phyloP scores from a whole-genome alignment of 64 coral and sea anemone species.

The Montipora sp. region DNA sequence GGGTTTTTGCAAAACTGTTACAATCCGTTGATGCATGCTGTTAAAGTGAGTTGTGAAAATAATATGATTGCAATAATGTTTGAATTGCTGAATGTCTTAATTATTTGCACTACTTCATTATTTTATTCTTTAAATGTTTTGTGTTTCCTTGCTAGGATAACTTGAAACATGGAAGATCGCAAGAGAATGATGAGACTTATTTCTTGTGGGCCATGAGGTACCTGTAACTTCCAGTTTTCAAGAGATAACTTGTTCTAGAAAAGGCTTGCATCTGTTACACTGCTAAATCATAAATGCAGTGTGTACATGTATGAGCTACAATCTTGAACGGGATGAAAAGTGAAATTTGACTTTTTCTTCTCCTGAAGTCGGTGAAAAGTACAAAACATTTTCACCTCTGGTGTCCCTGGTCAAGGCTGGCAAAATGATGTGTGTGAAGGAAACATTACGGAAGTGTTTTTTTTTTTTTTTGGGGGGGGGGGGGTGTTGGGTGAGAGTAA shows the following conservation, averaged over 20 bases:
- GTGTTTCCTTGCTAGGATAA: conserved; percentile 79
- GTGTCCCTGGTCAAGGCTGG: too few relatives aligned
- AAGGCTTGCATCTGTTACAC: too few relatives aligned
- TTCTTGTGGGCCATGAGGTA: conserved; percentile 99
- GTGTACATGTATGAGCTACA: too few relatives aligned
- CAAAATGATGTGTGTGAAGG: too few relatives aligned
- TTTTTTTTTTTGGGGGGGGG: too few relatives aligned
- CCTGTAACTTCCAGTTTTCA: not conserved
- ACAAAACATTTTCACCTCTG: too few relatives aligned
- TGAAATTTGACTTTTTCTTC: too few relatives aligned
- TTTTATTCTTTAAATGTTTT: not conserved
- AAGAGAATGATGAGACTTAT: conserved; percentile 98
- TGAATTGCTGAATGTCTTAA: not conserved
- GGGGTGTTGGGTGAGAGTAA: too few relatives aligned
- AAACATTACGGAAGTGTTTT: too few relatives aligned
- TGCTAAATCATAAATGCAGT: too few relatives aligned
- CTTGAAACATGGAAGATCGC: conserved; percentile 85
- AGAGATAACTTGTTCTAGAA: not conserved
- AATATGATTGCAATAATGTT: not conserved
- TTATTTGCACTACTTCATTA: not conserved
- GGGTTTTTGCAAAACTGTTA: conserved; percentile 94
- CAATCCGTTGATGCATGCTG: conserved; percentile 83
- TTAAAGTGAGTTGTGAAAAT: conserved; percentile 76
- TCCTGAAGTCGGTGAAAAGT: too few relatives aligned
- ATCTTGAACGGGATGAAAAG: too few relatives aligned